A percentile compares a stretch with the other conserved stretches of the same genome.
These are phyloP conservation scores for Bicyclus anynana DNA, from an alignment of 1,140 invertebrate genomes.

Conservation along the genomic window DNA sequence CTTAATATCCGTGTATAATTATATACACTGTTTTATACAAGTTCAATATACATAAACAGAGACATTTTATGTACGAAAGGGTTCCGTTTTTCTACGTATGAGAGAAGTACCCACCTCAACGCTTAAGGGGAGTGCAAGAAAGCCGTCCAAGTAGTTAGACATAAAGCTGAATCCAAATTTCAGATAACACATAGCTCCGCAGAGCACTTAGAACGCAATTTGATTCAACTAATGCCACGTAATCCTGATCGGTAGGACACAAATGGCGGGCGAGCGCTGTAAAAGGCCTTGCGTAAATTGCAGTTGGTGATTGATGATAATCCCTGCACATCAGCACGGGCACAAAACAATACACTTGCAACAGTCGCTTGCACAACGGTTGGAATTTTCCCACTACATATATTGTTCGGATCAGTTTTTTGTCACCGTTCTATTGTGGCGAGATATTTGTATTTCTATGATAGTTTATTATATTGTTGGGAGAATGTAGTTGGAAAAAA, in stretches of 20 bases:
- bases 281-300: constrained; percentile 64
- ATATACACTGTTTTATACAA: no score
- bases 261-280: constrained; percentile 61
- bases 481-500: no score
- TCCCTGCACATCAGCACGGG: constrained; percentile 41
- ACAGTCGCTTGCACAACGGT: neutral
- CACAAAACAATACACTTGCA: constrained; percentile 53
- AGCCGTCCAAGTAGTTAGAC: constrained; percentile 36
- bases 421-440: neutral
- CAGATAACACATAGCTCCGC: constrained; percentile 57
- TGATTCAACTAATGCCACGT: constrained; percentile 71
- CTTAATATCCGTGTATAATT: no score
- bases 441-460: neutral
- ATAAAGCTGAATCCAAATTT: constrained; percentile 28
- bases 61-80: no score
- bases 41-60: no score
- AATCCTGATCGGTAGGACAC: constrained; percentile 64
- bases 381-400: constrained; percentile 14
- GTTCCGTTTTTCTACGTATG: no score
- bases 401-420: constrained; percentile 14
- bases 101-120: no score
- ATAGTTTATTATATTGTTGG: no score
- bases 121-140: constrained; percentile 13
- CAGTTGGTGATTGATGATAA: constrained; percentile 69
- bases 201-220: constrained; percentile 68